A percentile compares a stretch with the other conserved stretches of the same genome.
phyloP scores from a whole-genome alignment of 2,888 invertebrate genomes.

The Sphecodes monilicornis region DNA sequence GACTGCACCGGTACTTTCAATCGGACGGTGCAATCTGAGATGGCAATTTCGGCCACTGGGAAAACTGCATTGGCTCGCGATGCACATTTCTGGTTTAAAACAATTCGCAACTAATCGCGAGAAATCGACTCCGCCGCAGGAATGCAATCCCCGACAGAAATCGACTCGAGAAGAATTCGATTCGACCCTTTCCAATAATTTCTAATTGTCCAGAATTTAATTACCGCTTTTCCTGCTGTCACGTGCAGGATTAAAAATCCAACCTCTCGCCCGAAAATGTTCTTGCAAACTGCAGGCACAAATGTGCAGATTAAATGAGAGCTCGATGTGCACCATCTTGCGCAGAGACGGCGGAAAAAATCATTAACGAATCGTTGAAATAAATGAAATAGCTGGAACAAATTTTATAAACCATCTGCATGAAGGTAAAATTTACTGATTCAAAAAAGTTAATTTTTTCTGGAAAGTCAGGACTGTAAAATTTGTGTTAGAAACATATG shows the following conservation, averaged over 20 bases:
- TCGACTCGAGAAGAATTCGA: neutral
- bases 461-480: too few species aligned
- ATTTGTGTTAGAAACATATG: too few species aligned
- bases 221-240: neutral
- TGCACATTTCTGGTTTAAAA: constrained; percentile 14
- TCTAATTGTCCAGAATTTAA: neutral
- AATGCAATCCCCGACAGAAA: neutral
- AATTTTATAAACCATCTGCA: too few species aligned
- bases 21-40: constrained; percentile 19
- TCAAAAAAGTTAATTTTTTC: too few species aligned
- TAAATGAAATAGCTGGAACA: too few species aligned
- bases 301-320: too few species aligned
- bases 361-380: too few species aligned
- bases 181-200: neutral
- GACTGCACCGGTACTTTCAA: neutral
- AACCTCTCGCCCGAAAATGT: neutral
- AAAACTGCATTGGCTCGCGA: neutral
- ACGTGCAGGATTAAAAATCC: neutral
- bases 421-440: neutral
- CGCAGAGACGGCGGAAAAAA: too few species aligned
- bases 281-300: neutral
- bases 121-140: neutral
- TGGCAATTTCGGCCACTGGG: constrained; percentile 8
- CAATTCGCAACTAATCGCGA: constrained; percentile 14
- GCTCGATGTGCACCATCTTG: neutral